Base-by-base conservation (phyloP, 1,140 invertebrate genomes). In the Andricus grossulariae region DNA sequence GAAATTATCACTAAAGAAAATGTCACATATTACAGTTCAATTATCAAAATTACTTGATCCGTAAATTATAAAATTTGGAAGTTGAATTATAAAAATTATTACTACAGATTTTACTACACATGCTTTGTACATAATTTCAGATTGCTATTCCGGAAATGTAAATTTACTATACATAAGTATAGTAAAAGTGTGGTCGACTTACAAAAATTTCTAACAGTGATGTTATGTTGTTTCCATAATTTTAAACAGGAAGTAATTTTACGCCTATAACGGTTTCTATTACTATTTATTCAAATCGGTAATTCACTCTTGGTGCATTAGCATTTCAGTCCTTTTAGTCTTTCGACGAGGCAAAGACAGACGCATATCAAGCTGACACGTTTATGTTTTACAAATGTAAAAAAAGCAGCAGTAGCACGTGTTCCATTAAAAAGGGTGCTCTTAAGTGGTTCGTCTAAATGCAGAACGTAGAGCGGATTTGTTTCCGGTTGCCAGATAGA, bases 371-470 rank as follows among this genome's bases (percentile, higher is more conserved):
- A 25, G 25, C 32, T 39, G 60, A 66, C 60, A 66, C 32, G 60
- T 39, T 66, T 39, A 66, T 66, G 32, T 66, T 66, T 25, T 66
- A 66, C 60, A 45, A 66, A 66, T 39, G 60, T 66, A 66, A 66
- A 66, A 25, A 32, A 66, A 32, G 25, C 25, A 32, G 60, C 15
- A 66, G 60, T 21, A 66, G 60, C 60, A 66, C 60, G 60, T 66
- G 60, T 39, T 66, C 60, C 60, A 66, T 66, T 66, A 66, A 57
- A 74, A 74, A 74, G 25, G 32, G 75, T 19, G 19, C 57, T 57
- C 52, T 72, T 72, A 72, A 72, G 70, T 72, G 75, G 70, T 49
- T 32, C n/a, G 16, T 66, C 71, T 76, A 60, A 55, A 72, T 60
- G 72, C 70, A 32, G 71, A 72, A 76, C 72, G 60, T 45, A 55